Conservation (phyloP, 2,888 invertebrate species). For the Teleiodes luculella region DNA sequence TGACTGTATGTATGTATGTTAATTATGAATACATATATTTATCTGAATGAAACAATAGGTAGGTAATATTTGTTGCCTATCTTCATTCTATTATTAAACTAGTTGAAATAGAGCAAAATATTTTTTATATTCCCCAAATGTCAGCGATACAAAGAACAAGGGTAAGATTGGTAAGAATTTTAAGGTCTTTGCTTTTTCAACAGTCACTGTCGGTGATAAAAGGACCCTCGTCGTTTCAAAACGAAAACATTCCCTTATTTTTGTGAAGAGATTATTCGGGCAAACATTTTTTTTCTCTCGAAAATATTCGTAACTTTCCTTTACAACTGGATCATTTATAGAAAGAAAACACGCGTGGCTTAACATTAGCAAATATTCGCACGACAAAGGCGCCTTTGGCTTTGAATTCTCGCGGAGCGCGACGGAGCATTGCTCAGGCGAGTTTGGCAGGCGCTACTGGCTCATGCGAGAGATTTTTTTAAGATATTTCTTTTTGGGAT, state of each 20-base stretch:
- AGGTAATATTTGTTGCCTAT: too few relatives aligned
- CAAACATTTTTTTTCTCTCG: conserved; percentile 21
- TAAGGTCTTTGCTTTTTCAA: conserved; percentile 39
- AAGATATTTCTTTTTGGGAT: too few relatives aligned
- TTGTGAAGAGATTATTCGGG: conserved; percentile 27
- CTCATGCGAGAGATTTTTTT: neutral
- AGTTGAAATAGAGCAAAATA: neutral
- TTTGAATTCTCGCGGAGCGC: neutral
- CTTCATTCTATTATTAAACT: too few relatives aligned
- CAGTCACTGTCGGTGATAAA: conserved; percentile 46
- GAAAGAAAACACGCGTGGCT: neutral
- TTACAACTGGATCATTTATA: neutral
- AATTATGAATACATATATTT: too few relatives aligned
- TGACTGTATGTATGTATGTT: too few relatives aligned
- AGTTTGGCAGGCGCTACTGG: neutral
- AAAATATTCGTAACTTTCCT: conserved; percentile 1
- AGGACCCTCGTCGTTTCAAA: conserved; percentile 38
- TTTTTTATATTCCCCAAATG: conserved; percentile 26
- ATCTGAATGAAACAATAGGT: too few relatives aligned
- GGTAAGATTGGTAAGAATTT: conserved; percentile 52
- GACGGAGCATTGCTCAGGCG: neutral
- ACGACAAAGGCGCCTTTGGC: neutral
- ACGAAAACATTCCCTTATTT: conserved; percentile 28
- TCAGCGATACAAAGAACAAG: conserved; percentile 37
- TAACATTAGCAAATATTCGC: conserved; percentile 2